These are phyloP conservation scores for Microcebus lehilahytsara DNA, from an alignment of 2,113 vertebrate genomes.

Conservation along the genomic window DNA sequence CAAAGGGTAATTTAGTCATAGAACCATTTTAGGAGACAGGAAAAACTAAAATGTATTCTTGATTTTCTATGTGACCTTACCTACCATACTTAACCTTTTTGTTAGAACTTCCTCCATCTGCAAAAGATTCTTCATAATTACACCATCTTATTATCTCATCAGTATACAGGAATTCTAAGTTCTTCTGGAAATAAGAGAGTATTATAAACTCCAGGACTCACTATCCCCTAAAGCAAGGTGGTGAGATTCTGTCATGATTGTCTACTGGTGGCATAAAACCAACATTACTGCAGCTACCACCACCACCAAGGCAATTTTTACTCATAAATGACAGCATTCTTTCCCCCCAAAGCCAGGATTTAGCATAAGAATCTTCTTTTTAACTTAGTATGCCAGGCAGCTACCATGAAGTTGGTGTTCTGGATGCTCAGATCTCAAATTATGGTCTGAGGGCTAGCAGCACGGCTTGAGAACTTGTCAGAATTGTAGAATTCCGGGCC, in stretches of 20 bases:
- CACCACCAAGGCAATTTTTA: neutral
- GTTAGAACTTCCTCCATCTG: constrained; percentile 50
- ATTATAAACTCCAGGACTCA: neutral
- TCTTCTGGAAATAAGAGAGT: constrained; percentile 29
- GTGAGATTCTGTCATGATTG: neutral
- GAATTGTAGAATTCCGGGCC: neutral
- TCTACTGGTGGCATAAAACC: neutral
- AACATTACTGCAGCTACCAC: neutral
- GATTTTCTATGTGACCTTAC: constrained; percentile 38
- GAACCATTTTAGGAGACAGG: constrained; percentile 8
- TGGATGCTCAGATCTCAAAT: neutral
- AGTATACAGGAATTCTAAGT: constrained; percentile 54
- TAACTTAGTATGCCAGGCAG: too few relatives aligned
- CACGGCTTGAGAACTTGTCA: neutral
- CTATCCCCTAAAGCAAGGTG: neutral
- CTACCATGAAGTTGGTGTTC: fast-evolving
- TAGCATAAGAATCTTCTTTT: neutral
- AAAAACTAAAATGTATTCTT: constrained; percentile 14
- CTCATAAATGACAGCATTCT: neutral
- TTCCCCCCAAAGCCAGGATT: neutral
- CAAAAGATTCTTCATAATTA: constrained; percentile 56
- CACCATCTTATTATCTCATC: constrained; percentile 45
- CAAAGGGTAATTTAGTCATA: constrained; percentile 16
- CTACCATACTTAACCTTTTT: constrained; percentile 37
- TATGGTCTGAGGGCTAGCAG: neutral